Percentiles rank a stretch among this genome's conserved stretches.
These are phyloP conservation scores for Drosophila nigromelanica DNA, from an alignment of 1,140 invertebrate genomes.

Conservation along the genomic window DNA sequence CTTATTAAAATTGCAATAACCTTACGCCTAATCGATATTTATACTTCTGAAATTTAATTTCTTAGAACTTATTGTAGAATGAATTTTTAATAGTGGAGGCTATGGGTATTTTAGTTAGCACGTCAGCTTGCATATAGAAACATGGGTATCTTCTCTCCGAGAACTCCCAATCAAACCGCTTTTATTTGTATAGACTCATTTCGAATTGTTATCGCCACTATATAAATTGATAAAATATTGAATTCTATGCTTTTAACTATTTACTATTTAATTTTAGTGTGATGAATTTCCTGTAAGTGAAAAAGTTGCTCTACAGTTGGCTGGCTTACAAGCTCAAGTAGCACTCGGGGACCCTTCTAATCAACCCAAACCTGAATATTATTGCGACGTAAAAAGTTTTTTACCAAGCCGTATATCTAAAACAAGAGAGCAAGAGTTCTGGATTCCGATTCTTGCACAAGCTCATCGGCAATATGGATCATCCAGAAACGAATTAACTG, in stretches of 20 bases:
- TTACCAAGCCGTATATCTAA: conserved; percentile 91
- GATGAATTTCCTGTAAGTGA: conserved; percentile 98
- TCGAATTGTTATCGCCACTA: too few species aligned
- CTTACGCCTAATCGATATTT: too few species aligned
- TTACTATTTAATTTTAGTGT: conserved; percentile 86
- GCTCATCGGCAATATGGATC: conserved; percentile 95
- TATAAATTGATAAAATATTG: too few species aligned
- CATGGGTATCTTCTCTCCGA: too few species aligned
- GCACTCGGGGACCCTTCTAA: conserved; percentile 92
- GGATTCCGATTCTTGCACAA: conserved; percentile 94
- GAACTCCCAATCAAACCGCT: too few species aligned
- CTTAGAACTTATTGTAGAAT: too few species aligned
- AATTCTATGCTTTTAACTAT: neutral
- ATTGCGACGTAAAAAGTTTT: conserved; percentile 92
- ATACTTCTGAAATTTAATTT: too few species aligned
- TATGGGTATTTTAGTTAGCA: too few species aligned
- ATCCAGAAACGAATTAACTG: conserved; percentile 94
- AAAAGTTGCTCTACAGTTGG: conserved; percentile 96
- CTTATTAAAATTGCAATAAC: too few species aligned
- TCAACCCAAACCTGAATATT: conserved; percentile 88
- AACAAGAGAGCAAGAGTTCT: conserved; percentile 90
- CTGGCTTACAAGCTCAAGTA: conserved; percentile 97
- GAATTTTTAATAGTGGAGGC: too few species aligned
- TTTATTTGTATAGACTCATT: too few species aligned
- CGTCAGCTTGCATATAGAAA: too few species aligned